phyloP scores from a whole-genome alignment of 2,113 vertebrate species.

The Semnornis frantzii region DNA sequence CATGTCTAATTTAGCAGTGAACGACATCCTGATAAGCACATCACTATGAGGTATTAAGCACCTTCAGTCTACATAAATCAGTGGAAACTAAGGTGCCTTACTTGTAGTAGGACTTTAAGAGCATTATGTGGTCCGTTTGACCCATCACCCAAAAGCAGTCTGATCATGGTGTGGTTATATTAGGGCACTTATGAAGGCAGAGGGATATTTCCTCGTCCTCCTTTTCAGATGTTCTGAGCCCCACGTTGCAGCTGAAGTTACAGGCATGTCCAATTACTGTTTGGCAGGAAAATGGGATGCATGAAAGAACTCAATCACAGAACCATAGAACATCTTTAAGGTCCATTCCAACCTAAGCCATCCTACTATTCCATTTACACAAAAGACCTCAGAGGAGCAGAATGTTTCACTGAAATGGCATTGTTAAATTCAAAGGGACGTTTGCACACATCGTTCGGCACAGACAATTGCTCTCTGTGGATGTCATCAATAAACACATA shows the following conservation, averaged over 20 bases:
- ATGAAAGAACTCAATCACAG: background rate
- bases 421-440: background rate
- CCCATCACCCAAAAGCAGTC: background rate
- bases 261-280: background rate
- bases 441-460: background rate
- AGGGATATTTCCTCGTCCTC: background rate
- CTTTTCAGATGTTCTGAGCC: background rate
- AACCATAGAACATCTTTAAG: no score
- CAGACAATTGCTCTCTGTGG: background rate
- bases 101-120: background rate
- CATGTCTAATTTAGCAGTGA: background rate
- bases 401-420: background rate
- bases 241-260: background rate
- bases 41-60: background rate
- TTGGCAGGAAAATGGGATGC: background rate
- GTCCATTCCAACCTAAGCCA: no score
- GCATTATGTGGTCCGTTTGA: background rate
- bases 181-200: background rate
- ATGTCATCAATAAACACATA: background rate
- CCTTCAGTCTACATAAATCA: background rate
- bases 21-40: background rate
- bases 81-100: background rate
- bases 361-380: no score
- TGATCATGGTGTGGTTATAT: rapidly evolving
- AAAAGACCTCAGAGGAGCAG: background rate